These are phyloP conservation scores for Sinocyclocheilus anshuiensis DNA, from an alignment of 2,113 vertebrate species.

Conservation along the genomic window DNA sequence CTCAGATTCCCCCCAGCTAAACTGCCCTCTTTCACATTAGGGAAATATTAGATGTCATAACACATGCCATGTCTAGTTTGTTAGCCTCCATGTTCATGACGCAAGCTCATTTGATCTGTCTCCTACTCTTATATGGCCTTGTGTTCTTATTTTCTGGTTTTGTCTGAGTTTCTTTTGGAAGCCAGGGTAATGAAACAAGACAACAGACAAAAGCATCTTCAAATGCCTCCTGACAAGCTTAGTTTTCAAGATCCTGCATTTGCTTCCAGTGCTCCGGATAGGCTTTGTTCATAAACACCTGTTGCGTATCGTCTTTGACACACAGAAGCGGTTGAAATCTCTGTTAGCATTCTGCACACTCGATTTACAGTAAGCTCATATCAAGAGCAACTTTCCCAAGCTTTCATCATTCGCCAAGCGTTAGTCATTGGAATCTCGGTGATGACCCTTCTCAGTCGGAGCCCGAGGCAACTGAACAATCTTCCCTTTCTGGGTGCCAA, in stretches of 20 bases:
- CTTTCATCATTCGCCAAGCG: not conserved
- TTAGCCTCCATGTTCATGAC: not conserved
- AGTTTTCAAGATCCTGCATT: not conserved
- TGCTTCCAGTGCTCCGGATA: not conserved
- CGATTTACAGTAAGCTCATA: constrained; percentile 12
- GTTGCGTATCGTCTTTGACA: not conserved
- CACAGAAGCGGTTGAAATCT: not conserved
- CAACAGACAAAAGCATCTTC: constrained; percentile 17
- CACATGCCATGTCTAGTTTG: constrained; percentile 37
- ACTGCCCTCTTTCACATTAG: not conserved
- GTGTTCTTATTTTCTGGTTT: not conserved
- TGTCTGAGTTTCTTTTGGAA: constrained; percentile 12
- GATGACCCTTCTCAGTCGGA: not conserved
- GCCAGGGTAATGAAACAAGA: constrained; percentile 17
- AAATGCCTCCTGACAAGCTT: constrained; percentile 38
- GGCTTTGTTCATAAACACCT: constrained; percentile 23
- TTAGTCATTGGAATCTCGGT: constrained; percentile 17
- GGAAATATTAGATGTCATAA: constrained; percentile 25
- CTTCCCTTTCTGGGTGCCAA: constrained; percentile 9
- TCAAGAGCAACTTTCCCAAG: constrained; percentile 3
- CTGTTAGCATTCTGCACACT: not conserved
- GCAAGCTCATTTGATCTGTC: constrained; percentile 31
- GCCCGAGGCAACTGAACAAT: not conserved
- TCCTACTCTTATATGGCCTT: not conserved
- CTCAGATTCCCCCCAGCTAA: not conserved